phyloP scores from a whole-genome alignment of 1,140 invertebrate species.

The Drosophila lini region DNA sequence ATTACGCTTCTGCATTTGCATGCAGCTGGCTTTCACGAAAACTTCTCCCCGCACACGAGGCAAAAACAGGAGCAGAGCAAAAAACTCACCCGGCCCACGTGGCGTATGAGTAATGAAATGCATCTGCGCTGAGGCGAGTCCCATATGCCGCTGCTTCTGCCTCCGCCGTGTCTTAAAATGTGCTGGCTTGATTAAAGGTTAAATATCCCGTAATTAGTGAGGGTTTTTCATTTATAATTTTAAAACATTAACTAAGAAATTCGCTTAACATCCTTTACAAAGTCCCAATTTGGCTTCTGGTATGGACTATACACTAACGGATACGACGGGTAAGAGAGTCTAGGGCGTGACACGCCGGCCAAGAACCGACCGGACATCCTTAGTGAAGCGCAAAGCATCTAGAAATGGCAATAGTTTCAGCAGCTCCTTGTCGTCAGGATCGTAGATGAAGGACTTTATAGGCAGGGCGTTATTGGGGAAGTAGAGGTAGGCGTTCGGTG shows the following conservation, averaged over 20 bases:
- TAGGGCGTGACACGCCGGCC: slow-evolving; percentile 11
- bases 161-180: not conserved
- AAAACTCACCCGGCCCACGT: slow-evolving; percentile 29
- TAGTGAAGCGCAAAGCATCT: slow-evolving; percentile 67
- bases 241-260: not conserved
- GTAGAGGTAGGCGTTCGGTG: slow-evolving; percentile 54
- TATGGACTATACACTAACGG: not conserved
- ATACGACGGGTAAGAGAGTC: not conserved
- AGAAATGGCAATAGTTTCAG: slow-evolving; percentile 65
- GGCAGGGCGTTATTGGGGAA: slow-evolving; percentile 63
- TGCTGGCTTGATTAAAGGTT: slow-evolving; percentile 11
- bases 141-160: slow-evolving; percentile 5
- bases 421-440: slow-evolving; percentile 51
- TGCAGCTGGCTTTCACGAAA: slow-evolving; percentile 32
- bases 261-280: not conserved
- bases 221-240: not conserved
- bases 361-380: slow-evolving; percentile 58
- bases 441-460: slow-evolving; percentile 59
- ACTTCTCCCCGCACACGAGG: slow-evolving; percentile 18
- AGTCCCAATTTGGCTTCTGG: slow-evolving; percentile 4
- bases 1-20: slow-evolving; percentile 54
- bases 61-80: slow-evolving; percentile 9
- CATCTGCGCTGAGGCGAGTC: slow-evolving; percentile 20
- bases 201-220: slow-evolving; percentile 18
- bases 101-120: slow-evolving; percentile 44